A percentile compares a stretch with the other conserved stretches of the same genome.
These are phyloP conservation scores for Megalurothrips usitatus DNA, from an alignment of 2,888 invertebrate genomes.

Conservation along the genomic window DNA sequence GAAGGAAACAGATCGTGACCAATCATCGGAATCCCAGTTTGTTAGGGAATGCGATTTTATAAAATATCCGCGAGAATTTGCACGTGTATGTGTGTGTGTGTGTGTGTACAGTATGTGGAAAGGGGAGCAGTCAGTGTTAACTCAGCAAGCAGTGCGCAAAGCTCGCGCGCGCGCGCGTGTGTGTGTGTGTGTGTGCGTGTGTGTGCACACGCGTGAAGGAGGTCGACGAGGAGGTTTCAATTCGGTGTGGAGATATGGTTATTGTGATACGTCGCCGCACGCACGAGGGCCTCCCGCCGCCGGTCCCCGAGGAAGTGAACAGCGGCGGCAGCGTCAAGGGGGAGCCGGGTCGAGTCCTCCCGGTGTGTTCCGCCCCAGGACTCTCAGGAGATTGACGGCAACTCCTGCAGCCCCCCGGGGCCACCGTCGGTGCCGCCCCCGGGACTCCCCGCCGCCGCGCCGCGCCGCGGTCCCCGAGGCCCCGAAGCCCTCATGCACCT, in stretches of 20 bases:
- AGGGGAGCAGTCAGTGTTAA: no score
- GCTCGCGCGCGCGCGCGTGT: no score
- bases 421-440: neutral
- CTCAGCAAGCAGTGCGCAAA: no score
- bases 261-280: neutral
- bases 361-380: neutral
- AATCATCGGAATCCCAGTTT: no score
- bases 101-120: no score
- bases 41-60: no score
- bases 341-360: no score
- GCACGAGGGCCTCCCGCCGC: neutral
- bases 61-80: no score
- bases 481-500: neutral
- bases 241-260: constrained; percentile 6
- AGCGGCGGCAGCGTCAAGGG: neutral
- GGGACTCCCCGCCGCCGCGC: neutral
- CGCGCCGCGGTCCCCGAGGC: neutral
- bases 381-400: neutral
- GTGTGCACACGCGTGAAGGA: no score
- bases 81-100: no score
- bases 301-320: constrained; percentile 2
- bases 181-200: no score
- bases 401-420: neutral
- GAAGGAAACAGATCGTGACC: no score
- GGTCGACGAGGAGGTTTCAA: neutral